Percentiles rank a stretch among this genome's conserved stretches.
phyloP scores from a whole-genome alignment of 2,113 vertebrate species.

The Xiphophorus maculatus region DNA sequence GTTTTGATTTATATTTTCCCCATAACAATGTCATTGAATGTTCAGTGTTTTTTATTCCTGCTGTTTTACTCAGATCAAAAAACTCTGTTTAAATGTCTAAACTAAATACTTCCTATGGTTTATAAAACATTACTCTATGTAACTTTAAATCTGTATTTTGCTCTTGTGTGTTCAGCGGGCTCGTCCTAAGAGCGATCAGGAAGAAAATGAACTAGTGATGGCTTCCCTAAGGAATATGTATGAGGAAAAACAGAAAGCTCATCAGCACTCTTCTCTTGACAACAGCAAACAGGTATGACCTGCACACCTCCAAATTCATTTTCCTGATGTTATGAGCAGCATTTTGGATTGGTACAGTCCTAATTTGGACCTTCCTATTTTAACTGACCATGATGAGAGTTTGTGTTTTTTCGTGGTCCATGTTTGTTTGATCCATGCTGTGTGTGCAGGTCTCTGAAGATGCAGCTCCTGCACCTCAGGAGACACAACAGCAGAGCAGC shows the following conservation, averaged over 20 bases:
- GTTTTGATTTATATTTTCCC: no score
- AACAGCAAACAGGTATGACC: slow-evolving; percentile 85
- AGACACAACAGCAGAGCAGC: slow-evolving; percentile 81
- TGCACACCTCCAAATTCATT: background rate
- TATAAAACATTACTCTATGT: background rate
- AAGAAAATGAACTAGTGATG: slow-evolving; percentile 93
- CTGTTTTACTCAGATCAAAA: background rate
- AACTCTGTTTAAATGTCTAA: background rate
- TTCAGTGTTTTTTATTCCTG: no score
- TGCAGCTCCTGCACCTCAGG: slow-evolving; percentile 66
- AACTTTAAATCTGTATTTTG: background rate
- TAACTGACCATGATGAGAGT: background rate
- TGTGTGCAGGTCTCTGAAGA: slow-evolving; percentile 55
- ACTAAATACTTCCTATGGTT: background rate
- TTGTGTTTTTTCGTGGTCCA: background rate
- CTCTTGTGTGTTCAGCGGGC: slow-evolving; percentile 81
- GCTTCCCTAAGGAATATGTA: slow-evolving; percentile 87
- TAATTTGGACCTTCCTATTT: background rate
- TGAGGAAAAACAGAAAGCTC: slow-evolving; percentile 90
- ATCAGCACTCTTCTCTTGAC: slow-evolving; percentile 81
- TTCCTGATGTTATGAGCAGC: no score
- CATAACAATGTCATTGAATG: no score
- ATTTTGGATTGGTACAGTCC: no score
- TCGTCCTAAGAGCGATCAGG: slow-evolving; percentile 89
- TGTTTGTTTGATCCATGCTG: background rate